Percentiles rank a stretch among this genome's conserved stretches.
Conservation (phyloP, 2,797 vertebrate species). For the Crax fasciolata region DNA sequence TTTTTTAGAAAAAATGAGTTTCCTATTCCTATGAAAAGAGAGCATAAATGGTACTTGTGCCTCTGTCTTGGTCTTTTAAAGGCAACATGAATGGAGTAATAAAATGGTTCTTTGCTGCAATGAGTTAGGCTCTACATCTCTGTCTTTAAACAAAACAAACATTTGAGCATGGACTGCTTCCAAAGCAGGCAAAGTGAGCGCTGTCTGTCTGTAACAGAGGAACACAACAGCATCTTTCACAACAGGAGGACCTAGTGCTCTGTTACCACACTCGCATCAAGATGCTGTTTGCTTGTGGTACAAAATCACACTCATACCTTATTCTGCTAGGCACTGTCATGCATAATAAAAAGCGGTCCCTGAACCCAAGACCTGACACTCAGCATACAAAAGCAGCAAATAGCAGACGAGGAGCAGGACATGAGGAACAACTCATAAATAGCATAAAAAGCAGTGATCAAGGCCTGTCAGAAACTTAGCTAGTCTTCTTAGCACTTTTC, state of each 20-base stretch:
- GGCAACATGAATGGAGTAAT: not conserved
- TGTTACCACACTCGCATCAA: not conserved
- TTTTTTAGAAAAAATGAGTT: conserved; percentile 15
- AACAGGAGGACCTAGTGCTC: not conserved
- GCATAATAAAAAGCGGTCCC: not conserved
- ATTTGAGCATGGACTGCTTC: not conserved
- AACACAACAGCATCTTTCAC: not conserved
- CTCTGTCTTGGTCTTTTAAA: conserved; percentile 25
- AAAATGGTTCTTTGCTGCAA: not conserved
- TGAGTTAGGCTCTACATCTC: not conserved
- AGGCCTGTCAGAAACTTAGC: not conserved
- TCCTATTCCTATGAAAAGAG: not conserved
- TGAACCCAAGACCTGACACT: not conserved
- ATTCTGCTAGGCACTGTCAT: not conserved
- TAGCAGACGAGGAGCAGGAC: not conserved
- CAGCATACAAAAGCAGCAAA: not conserved
- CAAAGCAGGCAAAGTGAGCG: not conserved
- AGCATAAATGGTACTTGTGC: conserved; percentile 13
- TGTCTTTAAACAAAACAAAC: not conserved
- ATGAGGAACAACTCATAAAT: not conserved
- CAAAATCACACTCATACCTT: not conserved
- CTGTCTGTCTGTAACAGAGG: not conserved
- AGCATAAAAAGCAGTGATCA: not conserved
- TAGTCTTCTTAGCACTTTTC: not conserved
- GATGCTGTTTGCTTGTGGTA: not conserved